Conservation (phyloP, 2,888 invertebrate species). For the Oeneis ivallda region DNA sequence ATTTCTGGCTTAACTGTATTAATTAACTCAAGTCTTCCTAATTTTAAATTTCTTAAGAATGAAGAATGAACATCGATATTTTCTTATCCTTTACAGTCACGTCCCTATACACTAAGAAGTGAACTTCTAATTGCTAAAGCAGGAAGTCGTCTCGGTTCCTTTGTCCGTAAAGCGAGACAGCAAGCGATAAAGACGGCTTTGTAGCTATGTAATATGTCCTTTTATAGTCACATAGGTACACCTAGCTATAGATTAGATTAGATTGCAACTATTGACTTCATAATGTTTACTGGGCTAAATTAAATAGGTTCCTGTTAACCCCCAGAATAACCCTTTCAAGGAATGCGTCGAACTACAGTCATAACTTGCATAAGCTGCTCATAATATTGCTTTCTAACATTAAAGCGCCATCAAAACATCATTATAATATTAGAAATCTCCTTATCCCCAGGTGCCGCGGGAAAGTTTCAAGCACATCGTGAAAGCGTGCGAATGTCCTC, state of each 20-base stretch:
- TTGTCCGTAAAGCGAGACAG: conserved; percentile 18
- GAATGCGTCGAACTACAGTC: no score
- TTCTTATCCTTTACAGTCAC: not conserved
- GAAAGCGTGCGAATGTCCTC: conserved; percentile 94
- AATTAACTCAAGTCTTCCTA: no score
- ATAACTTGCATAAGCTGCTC: not conserved
- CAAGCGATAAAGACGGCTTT: not conserved
- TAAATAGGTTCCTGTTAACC: no score
- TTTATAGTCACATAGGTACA: conserved; percentile 10
- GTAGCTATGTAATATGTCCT: conserved; percentile 1
- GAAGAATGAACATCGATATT: no score
- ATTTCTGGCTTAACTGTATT: no score
- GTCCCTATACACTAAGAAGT: not conserved
- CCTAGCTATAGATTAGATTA: no score
- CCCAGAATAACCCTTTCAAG: no score
- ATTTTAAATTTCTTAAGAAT: no score
- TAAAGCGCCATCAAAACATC: conserved; percentile 13
- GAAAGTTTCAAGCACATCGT: conserved; percentile 86
- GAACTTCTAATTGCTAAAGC: conserved; percentile 16
- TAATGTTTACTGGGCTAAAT: not conserved
- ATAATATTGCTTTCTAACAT: conserved; percentile 10
- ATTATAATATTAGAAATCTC: conserved; percentile 17
- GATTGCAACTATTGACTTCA: not conserved
- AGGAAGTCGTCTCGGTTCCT: conserved; percentile 23
- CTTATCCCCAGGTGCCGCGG: conserved; percentile 73